These are phyloP conservation scores for Plecotus auritus DNA, from an alignment of 2,113 vertebrate species.

Conservation along the genomic window DNA sequence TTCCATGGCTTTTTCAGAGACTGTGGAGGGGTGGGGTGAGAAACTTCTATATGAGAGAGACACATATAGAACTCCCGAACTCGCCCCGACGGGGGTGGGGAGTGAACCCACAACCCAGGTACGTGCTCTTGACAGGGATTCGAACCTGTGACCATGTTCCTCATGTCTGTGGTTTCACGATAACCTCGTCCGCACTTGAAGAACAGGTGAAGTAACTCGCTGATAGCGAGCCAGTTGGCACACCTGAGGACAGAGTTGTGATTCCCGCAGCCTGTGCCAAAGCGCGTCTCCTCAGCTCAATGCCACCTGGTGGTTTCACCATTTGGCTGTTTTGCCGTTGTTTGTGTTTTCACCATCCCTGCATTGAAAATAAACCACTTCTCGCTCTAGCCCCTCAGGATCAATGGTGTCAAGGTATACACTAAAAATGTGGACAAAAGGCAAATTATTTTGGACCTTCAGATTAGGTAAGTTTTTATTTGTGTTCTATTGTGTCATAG, in stretches of 20 bases:
- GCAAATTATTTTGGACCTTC: slow-evolving; percentile 97
- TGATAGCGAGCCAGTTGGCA: background rate
- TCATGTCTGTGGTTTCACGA: background rate
- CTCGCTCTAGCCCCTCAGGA: slow-evolving; percentile 89
- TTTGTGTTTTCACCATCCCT: background rate
- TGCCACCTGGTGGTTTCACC: background rate
- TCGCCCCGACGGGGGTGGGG: no score
- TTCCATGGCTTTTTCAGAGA: no score
- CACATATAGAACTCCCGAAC: no score
- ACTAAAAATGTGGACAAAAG: slow-evolving; percentile 98
- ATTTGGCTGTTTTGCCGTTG: background rate
- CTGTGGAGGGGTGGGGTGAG: no score
- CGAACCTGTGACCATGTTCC: background rate
- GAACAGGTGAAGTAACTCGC: no score
- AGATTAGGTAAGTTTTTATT: slow-evolving; percentile 90
- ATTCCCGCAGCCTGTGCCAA: background rate
- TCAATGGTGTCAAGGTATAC: slow-evolving; percentile 97
- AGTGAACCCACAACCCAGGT: no score
- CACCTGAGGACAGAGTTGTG: background rate
- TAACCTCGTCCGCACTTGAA: background rate
- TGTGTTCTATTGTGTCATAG: background rate
- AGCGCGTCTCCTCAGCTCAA: background rate
- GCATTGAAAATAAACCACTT: background rate
- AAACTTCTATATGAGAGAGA: no score
- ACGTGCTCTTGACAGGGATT: no score